Conservation (phyloP, 2,113 vertebrate genomes). For the Phrynosoma blainvillii region DNA sequence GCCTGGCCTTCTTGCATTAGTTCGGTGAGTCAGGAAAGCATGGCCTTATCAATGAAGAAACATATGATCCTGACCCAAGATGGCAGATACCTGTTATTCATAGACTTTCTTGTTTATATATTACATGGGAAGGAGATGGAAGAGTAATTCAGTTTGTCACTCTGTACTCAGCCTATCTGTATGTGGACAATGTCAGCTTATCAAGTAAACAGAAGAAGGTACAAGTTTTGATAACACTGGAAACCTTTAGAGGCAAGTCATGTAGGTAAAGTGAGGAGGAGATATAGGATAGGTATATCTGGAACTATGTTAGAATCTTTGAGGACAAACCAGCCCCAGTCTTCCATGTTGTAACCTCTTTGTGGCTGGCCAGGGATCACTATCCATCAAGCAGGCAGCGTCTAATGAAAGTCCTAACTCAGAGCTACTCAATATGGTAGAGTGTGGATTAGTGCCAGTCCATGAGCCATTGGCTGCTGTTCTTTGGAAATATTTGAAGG, state of each 20-base stretch:
- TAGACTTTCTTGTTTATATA: slow-evolving; percentile 34
- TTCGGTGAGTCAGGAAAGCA: not conserved
- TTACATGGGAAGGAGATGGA: slow-evolving; percentile 2
- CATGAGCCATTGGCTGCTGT: too few relatives aligned
- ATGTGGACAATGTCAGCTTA: not conserved
- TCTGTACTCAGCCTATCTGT: not conserved
- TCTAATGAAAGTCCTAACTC: not conserved
- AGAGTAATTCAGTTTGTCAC: slow-evolving; percentile 14
- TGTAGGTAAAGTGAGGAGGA: not conserved
- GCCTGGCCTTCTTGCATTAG: not conserved
- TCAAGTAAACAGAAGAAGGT: not conserved
- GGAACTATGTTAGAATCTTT: not conserved
- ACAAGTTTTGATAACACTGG: not conserved
- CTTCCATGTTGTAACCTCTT: not conserved
- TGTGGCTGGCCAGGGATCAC: not conserved
- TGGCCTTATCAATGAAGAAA: not conserved
- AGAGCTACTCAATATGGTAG: too few relatives aligned
- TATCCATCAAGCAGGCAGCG: too few relatives aligned
- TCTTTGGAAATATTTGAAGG: too few relatives aligned
- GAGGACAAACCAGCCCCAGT: not conserved
- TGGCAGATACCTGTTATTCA: slow-evolving; percentile 15
- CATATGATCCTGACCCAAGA: not conserved
- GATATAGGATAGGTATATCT: not conserved
- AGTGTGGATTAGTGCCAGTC: too few relatives aligned
- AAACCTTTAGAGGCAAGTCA: not conserved